Base-by-base conservation (phyloP, 30 jellyfish, hydroid and myxozoan genomes). In the Mastigias papua region DNA sequence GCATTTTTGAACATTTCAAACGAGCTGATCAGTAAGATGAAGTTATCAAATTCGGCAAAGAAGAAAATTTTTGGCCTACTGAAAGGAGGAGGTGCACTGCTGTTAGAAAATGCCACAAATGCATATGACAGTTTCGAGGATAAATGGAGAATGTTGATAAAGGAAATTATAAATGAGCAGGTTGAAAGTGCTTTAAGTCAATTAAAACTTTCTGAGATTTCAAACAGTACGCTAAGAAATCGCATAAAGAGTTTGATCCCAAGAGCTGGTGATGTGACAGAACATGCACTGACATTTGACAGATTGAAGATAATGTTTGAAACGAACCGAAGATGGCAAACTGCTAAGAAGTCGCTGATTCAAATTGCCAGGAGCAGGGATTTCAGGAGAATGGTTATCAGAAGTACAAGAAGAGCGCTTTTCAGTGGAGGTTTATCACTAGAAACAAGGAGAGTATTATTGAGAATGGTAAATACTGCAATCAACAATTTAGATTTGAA, bases 201-300 rank as follows among this genome's bases (percentile, higher is more conserved):
- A 32, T 65, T 10, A 71, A 5, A 16, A 6, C 8, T 46, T 5
- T 58, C 26, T 11, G 21, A 58, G 4, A 58, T 8, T 58, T 9
- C 30, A n/a, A 20, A 11, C 30, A 28, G 70, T 8, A 17, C 26
- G 29, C 11, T 58, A n/a, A 58, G 58, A 60, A 29, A 23, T 78
- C 77, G 62, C 37, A 48, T 78, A 51, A 78, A 78, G 89, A 68
- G 80, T 26, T 31, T 78, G 20, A 31, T 78, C 10, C 66, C 78
- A 58, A 19, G 34, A 48, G 33, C 9, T 25, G 32, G 80, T 78
- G 65, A 29, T 60, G 13, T 23, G 32, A 35, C 21, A 8, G 70
- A 58, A 9, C 11, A n/a, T n/a, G 7, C 21, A 8, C 26, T 58
- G 26, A 4, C 70, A n/a, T 58, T 58, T 58, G 70, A 58, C 8